Evolutionary conservation across 2,113 vertebrate species (phyloP), one percentile per base, ranked within the genome.

Genomic region (Hirundichthys speculiger): DNA sequence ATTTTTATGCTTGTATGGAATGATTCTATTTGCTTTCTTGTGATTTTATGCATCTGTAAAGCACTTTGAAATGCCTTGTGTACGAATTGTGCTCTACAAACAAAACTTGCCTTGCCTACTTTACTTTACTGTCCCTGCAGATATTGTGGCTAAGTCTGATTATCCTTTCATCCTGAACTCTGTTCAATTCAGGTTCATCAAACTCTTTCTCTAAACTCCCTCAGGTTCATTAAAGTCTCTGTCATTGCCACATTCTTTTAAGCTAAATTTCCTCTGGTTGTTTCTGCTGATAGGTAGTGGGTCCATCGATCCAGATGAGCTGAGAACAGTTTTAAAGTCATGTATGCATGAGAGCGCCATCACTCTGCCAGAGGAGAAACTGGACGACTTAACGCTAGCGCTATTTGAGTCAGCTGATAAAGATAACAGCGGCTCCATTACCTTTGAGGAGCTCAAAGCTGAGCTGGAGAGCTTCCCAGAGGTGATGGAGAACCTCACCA

Each of bases 401-500:
- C 93, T 97, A 50, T 96, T 98, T 0, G 93, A 96, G 87, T 95
- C 95, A 0, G 94, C 94, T 0, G 95, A 96, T 69, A 90, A 88
- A 48, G 95, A 97, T 60, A 78, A 45, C 80, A 96, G 93, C 0
- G 94, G 96, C 9, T 86, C 94, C 86, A 94, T 97, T 82, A 96
- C 95, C 19, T 96, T 97, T n/a, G 92, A 95, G 65, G 95, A 96
- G 87, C 94, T 98, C 1, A 90, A 73, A 19, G 91, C 92, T 0
- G 93, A 96, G 82, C 90, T 98, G 64, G 94, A 94, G 74, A 88
- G 34, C 0, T 95, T 95, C 55, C 96, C 95, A 0, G 95, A 94
- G 30, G 93, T 97, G 56, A 89, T 95, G 95, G 95, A 98, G 86
- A 96, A 93, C 90, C 91, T 98, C 64, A 98, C 93, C 75, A 94